A percentile compares a stretch with the other conserved stretches of the same genome.
Evolutionary conservation across 2,113 vertebrate genomes (phyloP).

Genomic region (Ciconia maguari): DNA sequence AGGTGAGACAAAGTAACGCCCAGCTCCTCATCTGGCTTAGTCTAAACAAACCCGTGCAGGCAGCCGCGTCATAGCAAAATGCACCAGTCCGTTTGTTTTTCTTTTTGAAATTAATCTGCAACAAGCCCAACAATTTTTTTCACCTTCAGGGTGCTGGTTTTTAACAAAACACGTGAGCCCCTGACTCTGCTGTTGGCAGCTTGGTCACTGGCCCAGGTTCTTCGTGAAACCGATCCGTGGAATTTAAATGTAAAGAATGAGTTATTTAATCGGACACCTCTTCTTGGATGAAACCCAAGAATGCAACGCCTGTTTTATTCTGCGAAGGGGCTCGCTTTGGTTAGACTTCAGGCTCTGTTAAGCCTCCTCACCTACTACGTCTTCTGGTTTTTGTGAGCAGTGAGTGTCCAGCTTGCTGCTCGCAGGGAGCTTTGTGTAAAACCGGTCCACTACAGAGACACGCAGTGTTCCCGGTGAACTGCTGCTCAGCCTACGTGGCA

Average conservation of each 20-base stretch:
- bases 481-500: background rate
- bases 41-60: background rate
- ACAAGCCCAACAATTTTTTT: background rate
- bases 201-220: conserved; percentile 17
- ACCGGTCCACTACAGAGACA: background rate
- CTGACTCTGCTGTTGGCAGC: background rate
- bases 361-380: background rate
- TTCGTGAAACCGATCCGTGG: background rate
- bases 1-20: background rate
- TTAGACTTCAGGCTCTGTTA: background rate
- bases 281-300: conserved; percentile 14
- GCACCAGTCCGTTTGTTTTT: background rate
- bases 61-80: background rate
- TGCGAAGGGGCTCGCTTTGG: background rate
- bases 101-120: conserved; percentile 6
- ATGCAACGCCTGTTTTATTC: background rate
- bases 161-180: background rate
- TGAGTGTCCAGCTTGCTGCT: background rate
- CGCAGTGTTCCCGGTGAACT: fast-evolving
- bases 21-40: background rate
- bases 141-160: conserved; percentile 34
- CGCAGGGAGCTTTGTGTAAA: background rate
- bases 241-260: background rate
- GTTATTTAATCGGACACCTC: conserved; percentile 21
- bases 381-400: background rate